Evolutionary conservation across 2,797 vertebrate genomes (phyloP).

Genomic region (Cheirogaleus major): DNA sequence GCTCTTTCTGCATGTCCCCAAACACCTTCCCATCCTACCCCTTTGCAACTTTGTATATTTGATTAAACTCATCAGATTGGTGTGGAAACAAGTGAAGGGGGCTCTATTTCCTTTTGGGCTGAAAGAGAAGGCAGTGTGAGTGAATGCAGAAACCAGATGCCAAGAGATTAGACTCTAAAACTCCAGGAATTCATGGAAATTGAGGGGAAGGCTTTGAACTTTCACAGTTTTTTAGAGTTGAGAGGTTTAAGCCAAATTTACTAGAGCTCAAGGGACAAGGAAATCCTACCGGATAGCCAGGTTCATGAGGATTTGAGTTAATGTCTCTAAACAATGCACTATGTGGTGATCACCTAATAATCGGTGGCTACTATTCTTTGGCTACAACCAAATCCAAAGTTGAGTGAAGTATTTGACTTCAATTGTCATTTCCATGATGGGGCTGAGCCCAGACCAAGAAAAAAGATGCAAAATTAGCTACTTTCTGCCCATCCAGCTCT

Average conservation of each 20-base stretch:
- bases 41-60: background rate
- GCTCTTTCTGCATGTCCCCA: background rate
- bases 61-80: background rate
- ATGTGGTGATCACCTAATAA: background rate
- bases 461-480: background rate
- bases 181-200: background rate
- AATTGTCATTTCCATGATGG: background rate
- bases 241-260: conserved; percentile 41
- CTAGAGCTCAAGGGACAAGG: background rate
- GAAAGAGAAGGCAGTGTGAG: background rate
- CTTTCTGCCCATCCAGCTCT: background rate
- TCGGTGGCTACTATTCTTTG: background rate
- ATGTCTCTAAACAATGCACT: background rate
- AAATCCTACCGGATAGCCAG: background rate
- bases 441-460: background rate
- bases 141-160: background rate
- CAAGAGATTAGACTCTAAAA: background rate
- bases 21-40: background rate
- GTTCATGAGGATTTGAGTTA: background rate
- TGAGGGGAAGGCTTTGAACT: conserved; percentile 18
- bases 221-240: background rate
- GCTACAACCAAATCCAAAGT: background rate
- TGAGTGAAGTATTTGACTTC: background rate
- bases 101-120: background rate
- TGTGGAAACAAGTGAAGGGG: background rate